Evolutionary conservation across 2,797 vertebrate species (phyloP), one percentile per base, ranked within the genome.

Genomic region (Macrochelys suwanniensis): DNA sequence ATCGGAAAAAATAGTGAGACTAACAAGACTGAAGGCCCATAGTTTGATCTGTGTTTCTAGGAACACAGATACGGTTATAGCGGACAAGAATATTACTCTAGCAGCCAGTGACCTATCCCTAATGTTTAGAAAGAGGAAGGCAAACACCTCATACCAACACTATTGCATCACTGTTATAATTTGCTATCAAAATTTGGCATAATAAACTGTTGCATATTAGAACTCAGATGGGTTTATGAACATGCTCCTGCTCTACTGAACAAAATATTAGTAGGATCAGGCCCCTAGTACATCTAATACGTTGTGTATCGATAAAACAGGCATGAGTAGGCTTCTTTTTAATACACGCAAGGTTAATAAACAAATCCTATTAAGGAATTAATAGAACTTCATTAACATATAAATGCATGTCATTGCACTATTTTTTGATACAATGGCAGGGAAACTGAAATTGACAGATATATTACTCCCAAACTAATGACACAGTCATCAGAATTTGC

Each of bases 221-320:
- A 92, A 85, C 82, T 37, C 26, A 21, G 25, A 15, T 16, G 71
- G 49, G 65, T 53, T 82, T 80, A 51, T 21, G n/a, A 85, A 78
- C 76, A 50, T 45, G 5, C 7, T 50, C 15, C 76, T 31, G 4
- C 15, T 47, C 45, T 68, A 53, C 45, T 77, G 78, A 57, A 88
- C 47, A 87, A 78, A 42, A 86, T 42, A 33, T 57, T 13, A 45
- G 56, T 74, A 42, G 42, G 37, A 79, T 78, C 7, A 26, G 49
- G 42, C 47, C 21, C 83, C 65, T 74, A 47, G 21, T 6, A 33
- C 25, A 49, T 47, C 7, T 0, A 61, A 47, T 7, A 57, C 6
- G 6, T 42, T 13, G 21, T 12, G 26, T 7, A 45, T 5, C 57
- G 47, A 1, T 10, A n/a, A 78, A 21, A 1, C 0, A 47, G 5